A percentile compares a stretch with the other conserved stretches of the same genome.
Evolutionary conservation across 1,140 invertebrate species (phyloP).

Genomic region (Euglossa dilemma): DNA sequence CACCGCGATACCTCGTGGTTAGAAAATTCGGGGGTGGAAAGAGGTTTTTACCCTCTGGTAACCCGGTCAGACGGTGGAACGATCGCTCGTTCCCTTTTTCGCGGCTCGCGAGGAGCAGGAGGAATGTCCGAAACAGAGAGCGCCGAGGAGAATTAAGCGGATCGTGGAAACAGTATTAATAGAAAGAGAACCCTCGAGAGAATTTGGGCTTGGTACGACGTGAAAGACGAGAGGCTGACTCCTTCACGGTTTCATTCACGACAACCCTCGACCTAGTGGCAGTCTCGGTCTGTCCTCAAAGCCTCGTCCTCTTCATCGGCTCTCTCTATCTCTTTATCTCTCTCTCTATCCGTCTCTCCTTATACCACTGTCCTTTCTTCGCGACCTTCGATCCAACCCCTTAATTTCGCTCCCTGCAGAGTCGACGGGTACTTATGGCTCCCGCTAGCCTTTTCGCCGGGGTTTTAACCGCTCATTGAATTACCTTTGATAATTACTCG

Average conservation of each 20-base stretch:
- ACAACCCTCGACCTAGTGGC: conserved; percentile 43
- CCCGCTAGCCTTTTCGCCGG: conserved; percentile 36
- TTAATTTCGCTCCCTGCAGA: conserved; percentile 45
- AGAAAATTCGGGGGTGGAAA: too few species aligned
- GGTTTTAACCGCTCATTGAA: conserved; percentile 57
- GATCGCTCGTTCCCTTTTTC: too few species aligned
- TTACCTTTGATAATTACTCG: conserved; percentile 54
- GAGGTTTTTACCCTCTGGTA: not conserved
- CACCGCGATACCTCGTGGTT: too few species aligned
- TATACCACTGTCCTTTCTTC: conserved; percentile 46
- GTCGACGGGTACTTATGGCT: conserved; percentile 30
- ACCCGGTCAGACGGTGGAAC: not conserved
- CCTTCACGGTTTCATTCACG: conserved; percentile 47
- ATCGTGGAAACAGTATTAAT: conserved; percentile 35
- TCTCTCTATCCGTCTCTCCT: conserved; percentile 42
- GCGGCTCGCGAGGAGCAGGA: too few species aligned
- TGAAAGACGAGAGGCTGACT: conserved; percentile 34
- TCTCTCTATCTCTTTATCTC: not conserved
- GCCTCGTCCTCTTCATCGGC: conserved; percentile 55
- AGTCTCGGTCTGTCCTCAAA: conserved; percentile 25
- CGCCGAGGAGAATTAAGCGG: conserved; percentile 6
- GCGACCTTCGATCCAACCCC: conserved; percentile 57
- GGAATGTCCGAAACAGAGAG: not conserved
- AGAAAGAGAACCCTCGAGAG: conserved; percentile 41
- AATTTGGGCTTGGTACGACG: conserved; percentile 19